phyloP scores from a whole-genome alignment of 1,140 invertebrate species.

The Drosophila malerkotliana region DNA sequence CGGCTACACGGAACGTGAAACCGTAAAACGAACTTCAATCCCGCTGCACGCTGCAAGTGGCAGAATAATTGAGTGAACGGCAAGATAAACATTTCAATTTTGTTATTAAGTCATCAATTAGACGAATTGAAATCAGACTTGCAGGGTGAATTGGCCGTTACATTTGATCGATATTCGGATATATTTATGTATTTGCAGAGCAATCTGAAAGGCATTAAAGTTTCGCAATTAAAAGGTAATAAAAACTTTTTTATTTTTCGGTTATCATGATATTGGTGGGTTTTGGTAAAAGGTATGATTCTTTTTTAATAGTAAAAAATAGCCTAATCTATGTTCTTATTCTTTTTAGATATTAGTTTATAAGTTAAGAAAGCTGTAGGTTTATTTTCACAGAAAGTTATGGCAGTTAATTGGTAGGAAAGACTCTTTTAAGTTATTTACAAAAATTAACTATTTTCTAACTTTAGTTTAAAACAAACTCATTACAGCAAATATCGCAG shows the following conservation, averaged over 20 bases:
- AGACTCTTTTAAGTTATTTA: neutral
- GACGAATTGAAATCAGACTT: constrained; percentile 33
- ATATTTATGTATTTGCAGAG: constrained; percentile 14
- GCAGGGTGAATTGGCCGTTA: constrained; percentile 13
- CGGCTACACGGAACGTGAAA: constrained; percentile 54
- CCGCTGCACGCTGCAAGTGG: constrained; percentile 57
- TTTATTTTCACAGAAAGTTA: constrained; percentile 1
- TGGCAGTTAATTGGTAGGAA: constrained; percentile 1
- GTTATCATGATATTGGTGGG: constrained; percentile 9
- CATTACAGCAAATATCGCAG: constrained; percentile 54
- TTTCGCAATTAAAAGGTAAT: constrained; percentile 28
- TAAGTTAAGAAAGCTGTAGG: neutral
- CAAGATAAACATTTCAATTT: constrained; percentile 80
- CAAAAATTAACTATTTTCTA: neutral
- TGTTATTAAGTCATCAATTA: constrained; percentile 82
- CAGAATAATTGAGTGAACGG: constrained; percentile 82
- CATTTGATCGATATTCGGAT: constrained; percentile 6
- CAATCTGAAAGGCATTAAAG: constrained; percentile 8
- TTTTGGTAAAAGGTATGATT: neutral
- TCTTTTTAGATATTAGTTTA: neutral
- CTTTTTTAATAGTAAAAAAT: neutral
- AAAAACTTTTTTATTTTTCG: constrained; percentile 26
- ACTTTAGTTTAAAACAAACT: constrained; percentile 27
- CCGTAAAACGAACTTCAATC: constrained; percentile 59
- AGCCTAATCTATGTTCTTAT: neutral